Evolutionary conservation across 2,113 vertebrate genomes (phyloP), one percentile per base, ranked within the genome.

Genomic region (Monopterus albus): DNA sequence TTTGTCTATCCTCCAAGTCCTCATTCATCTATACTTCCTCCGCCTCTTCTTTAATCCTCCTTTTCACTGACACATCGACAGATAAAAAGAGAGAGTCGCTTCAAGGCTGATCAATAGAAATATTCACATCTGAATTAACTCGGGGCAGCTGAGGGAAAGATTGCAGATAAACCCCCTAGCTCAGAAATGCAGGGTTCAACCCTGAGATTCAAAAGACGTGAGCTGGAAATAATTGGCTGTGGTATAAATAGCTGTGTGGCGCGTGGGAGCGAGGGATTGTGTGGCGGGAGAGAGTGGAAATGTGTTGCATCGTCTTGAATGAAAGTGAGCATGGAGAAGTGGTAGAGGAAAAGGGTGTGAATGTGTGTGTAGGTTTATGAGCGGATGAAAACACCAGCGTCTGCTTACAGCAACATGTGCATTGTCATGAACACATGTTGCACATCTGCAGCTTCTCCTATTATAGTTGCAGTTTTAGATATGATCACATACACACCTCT

Each of bases 201-300:
- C 70, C 72, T 80, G 70, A 31, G 72, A 85, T 88, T 84, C 87
- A 70, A 78, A 65, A 78, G 80, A 78, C 78, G 71, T 29, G 73
- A 85, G 81, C 72, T 83, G 82, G 40, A 84, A 88, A 90, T 87
- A 84, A 88, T 79, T 63, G 71, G 76, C 75, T 39, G 58, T 2
- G 46, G 28, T 86, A 84, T 82, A 84, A 87, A 89, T 87, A 87
- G 75, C 68, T 15, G 39, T 11, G 23, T 3, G 21, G 15, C 23
- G 74, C 39, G 76, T 83, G 79, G 77, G 84, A 50, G 70, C 4
- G 1, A 20, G 53, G 9, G 29, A 62, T 60, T 77, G 79, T 81
- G 76, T 66, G 33, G 42, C 9, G 39, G 61, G 35, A 23, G 47
- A 7, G 10, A 50, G 40, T 45, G 43, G 38, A 68, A 64, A 70